Evolutionary conservation across 1,140 invertebrate species (phyloP).

Genomic region (Pseudobourletiella spinata): DNA sequence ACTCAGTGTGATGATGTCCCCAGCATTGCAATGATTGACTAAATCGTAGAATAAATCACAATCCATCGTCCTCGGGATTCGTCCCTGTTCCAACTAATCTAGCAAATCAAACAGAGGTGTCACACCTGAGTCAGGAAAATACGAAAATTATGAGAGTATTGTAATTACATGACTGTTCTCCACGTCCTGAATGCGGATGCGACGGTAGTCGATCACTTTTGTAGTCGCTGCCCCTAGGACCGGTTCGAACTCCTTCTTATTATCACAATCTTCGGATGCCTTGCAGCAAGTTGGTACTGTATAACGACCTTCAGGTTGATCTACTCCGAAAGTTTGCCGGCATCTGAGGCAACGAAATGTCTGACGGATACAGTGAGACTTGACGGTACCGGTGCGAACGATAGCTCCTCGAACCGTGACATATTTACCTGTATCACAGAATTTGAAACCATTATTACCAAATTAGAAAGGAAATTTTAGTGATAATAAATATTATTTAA

Average conservation of each 20-base stretch:
- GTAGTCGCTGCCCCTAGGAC: constrained; percentile 50
- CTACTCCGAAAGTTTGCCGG: constrained; percentile 50
- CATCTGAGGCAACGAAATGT: constrained; percentile 70
- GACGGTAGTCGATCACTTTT: constrained; percentile 65
- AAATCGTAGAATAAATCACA: constrained; percentile 78
- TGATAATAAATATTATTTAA: too few relatives aligned
- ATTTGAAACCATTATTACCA: too few relatives aligned
- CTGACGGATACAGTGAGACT: constrained; percentile 62
- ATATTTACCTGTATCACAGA: constrained; percentile 57
- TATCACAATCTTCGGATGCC: constrained; percentile 46
- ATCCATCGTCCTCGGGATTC: constrained; percentile 76
- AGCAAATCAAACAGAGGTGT: too few relatives aligned
- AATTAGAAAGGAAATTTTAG: too few relatives aligned
- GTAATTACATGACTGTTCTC: constrained; percentile 46
- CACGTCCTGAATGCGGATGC: constrained; percentile 69
- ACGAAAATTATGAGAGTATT: too few relatives aligned
- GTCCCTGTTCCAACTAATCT: constrained; percentile 55
- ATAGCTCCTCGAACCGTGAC: constrained; percentile 76
- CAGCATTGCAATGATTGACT: constrained; percentile 75
- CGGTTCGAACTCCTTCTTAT: constrained; percentile 54
- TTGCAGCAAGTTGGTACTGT: constrained; percentile 49
- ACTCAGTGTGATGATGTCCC: constrained; percentile 76
- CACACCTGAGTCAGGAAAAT: too few relatives aligned
- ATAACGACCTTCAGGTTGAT: constrained; percentile 54
- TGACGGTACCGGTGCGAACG: constrained; percentile 66